Evolutionary conservation across 2,797 vertebrate genomes (phyloP).

Genomic region (Netta rufina): DNA sequence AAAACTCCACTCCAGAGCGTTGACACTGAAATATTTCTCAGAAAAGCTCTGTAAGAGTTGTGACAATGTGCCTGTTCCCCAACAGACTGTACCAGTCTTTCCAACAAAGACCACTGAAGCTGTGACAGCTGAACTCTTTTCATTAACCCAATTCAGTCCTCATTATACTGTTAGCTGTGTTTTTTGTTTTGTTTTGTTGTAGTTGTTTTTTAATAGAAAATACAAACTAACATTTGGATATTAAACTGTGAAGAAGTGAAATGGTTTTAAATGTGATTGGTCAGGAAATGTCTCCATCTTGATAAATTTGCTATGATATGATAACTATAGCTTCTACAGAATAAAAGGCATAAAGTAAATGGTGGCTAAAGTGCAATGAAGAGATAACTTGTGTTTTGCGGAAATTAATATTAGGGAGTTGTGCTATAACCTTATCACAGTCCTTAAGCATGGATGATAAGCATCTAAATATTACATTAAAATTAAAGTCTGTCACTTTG

Average conservation of each 20-base stretch:
- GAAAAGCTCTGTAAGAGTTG: neutral
- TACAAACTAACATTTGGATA: neutral
- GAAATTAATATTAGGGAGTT: constrained; percentile 35
- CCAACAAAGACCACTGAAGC: neutral
- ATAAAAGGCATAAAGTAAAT: constrained; percentile 37
- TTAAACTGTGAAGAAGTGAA: neutral
- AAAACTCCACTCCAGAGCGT: neutral
- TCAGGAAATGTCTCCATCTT: neutral
- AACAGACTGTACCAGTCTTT: neutral
- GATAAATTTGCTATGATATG: neutral
- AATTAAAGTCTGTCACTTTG: constrained; percentile 17
- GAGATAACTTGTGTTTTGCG: neutral
- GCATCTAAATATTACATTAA: constrained; percentile 1
- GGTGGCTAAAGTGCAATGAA: neutral
- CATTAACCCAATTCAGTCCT: neutral
- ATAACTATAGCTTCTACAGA: neutral
- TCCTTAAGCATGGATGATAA: neutral
- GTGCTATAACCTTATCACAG: neutral
- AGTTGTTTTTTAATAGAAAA: neutral
- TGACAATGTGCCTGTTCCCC: neutral
- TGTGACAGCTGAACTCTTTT: neutral
- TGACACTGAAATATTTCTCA: neutral
- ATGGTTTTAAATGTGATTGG: neutral
- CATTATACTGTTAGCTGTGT: neutral
- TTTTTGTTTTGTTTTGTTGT: neutral